Evolutionary conservation across 2,797 vertebrate species (phyloP).

Genomic region (Anguilla obscura): DNA sequence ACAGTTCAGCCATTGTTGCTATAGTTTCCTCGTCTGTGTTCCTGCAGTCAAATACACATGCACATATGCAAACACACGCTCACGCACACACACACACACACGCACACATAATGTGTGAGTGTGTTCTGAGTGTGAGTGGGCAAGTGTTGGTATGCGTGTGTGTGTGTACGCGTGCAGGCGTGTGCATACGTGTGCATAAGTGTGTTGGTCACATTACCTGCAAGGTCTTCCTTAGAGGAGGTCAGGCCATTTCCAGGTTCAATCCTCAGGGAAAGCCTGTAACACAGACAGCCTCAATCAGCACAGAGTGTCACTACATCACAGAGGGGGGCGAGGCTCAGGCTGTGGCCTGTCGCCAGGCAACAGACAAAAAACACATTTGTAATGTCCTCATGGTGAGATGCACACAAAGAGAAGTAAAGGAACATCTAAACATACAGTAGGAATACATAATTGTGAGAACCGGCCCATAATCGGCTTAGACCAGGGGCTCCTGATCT

Average conservation of each 20-base stretch:
- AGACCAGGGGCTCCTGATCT: too few species aligned
- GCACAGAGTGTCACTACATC: neutral
- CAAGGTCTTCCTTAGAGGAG: conserved; percentile 90
- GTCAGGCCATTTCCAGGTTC: conserved; percentile 90
- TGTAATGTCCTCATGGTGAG: neutral
- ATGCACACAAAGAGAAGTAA: too few species aligned
- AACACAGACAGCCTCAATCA: conserved; percentile 52
- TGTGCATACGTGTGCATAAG: neutral
- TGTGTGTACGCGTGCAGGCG: neutral
- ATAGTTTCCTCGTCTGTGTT: too few species aligned
- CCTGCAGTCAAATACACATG: neutral
- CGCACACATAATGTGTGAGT: too few species aligned
- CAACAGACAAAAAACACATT: neutral
- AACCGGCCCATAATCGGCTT: too few species aligned
- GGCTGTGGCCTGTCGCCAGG: neutral
- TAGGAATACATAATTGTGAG: too few species aligned
- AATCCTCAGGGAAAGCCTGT: conserved; percentile 87
- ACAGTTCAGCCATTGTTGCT: too few species aligned
- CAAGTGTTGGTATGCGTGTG: neutral
- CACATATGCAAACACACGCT: neutral
- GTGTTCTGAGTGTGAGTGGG: neutral
- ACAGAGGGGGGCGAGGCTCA: neutral
- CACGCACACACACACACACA: neutral
- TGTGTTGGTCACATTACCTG: conserved; percentile 70
- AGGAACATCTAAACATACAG: too few species aligned